Base-by-base conservation (phyloP, 2,888 invertebrate species). In the Synergus itoensis region DNA sequence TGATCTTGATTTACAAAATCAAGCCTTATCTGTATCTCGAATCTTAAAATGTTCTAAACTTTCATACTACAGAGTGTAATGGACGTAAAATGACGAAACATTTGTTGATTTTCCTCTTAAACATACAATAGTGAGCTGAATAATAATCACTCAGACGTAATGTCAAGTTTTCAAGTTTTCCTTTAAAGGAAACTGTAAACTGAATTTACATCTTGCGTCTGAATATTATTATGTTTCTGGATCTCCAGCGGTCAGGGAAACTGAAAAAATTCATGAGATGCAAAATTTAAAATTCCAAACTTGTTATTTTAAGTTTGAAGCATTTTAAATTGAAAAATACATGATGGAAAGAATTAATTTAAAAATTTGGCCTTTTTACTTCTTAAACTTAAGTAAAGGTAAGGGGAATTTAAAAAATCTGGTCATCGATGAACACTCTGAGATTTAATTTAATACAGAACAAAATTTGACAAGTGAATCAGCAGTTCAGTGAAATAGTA, bases 401-500 rank as follows among this genome's bases (percentile, higher is more conserved):
- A 11, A 57, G 57, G 18, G 4, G 57, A 7, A 18, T 18, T 57
- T 18, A 9, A 57, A n/a, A 57, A 57, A 9, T 18, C 57, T 9
- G 18, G 11, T 18, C n/a, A 9, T 57, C 3, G 18, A 18, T 9
- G 18, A 57, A 57, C 18, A 1, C 11, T 18, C 11, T 18, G 16
- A 18, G 18, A 57, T 1, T 9, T 57, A 57, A n/a, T 57, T 57
- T 18, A n/a, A 53, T 57, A 11, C 5, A 18, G 18, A 57, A 18
- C 7, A 9, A 57, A 57, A 57, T 16, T 57, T 57, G 57, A 57
- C 57, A 21, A 45, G 28, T 45, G 45, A 48, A 48, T 69, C 28
- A 69, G 69, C 1, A 48, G 14, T 69, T 69, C 9, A 28, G 48
- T 69, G 69, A 69, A 69, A 69, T 69, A 48, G 48, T 69, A 69